Conservation (phyloP, 2,797 vertebrate species). For the Etheostoma nigrum region DNA sequence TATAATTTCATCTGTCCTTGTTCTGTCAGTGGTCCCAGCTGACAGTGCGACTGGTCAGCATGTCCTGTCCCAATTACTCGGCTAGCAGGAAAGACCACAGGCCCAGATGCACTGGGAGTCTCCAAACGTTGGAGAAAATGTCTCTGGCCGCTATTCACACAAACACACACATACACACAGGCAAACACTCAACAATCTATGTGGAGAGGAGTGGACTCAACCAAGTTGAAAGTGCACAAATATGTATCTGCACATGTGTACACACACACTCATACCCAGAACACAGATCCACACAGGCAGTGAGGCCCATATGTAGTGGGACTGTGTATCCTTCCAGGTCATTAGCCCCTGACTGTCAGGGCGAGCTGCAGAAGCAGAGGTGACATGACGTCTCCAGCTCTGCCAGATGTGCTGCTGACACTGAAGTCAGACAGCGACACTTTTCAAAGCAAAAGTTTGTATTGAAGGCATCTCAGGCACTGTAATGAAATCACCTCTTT, state of each 20-base stretch:
- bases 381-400: conserved; percentile 57
- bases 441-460: conserved; percentile 30
- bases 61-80: conserved; percentile 78
- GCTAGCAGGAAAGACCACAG: conserved; percentile 68
- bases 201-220: neutral
- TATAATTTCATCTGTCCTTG: conserved; percentile 76
- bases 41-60: conserved; percentile 69
- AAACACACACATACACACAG: conserved; percentile 29
- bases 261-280: neutral
- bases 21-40: conserved; percentile 76
- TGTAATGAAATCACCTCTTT: neutral
- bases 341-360: conserved; percentile 77
- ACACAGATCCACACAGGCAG: conserved; percentile 17
- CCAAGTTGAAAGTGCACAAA: neutral
- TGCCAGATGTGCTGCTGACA: conserved; percentile 74
- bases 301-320: conserved; percentile 69
- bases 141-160: conserved; percentile 26
- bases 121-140: conserved; percentile 39
- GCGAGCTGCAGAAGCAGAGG: conserved; percentile 60
- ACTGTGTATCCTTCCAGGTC: conserved; percentile 70
- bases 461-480: neutral
- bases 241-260: conserved; percentile 1
- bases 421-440: conserved; percentile 47
- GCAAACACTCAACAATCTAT: conserved; percentile 1
- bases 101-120: conserved; percentile 66